These are phyloP conservation scores for Cyprinodon tularosa DNA, from an alignment of 2,113 vertebrate species.

Conservation along the genomic window DNA sequence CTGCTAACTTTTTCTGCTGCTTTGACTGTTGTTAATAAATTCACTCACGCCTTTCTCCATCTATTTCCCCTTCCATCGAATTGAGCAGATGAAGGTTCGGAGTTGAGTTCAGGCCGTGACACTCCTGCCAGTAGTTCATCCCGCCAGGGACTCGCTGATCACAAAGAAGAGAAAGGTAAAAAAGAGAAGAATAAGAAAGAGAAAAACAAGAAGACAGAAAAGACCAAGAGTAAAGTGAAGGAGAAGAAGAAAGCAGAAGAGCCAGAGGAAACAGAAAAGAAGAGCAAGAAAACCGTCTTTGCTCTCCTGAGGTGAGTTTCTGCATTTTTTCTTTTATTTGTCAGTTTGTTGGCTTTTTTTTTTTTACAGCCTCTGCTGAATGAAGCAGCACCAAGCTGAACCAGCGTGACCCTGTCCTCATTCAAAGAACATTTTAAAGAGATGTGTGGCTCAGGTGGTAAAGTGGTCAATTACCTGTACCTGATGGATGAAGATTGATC, in stretches of 20 bases:
- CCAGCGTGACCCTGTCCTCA: not conserved
- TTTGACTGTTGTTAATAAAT: not conserved
- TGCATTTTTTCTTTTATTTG: not conserved
- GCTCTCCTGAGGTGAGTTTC: slow-evolving; percentile 86
- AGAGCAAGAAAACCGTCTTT: slow-evolving; percentile 91
- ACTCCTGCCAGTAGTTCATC: slow-evolving; percentile 83
- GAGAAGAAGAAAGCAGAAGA: slow-evolving; percentile 90
- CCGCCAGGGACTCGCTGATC: slow-evolving; percentile 76
- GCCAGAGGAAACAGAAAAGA: slow-evolving; percentile 87
- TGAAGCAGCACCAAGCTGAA: not conserved
- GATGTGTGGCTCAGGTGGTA: not conserved
- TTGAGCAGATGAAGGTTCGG: slow-evolving; percentile 85
- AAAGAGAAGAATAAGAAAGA: slow-evolving; percentile 83
- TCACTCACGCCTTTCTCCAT: not conserved
- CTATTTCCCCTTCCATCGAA: not conserved
- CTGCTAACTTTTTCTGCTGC: not conserved
- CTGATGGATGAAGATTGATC: not conserved
- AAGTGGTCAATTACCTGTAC: not conserved
- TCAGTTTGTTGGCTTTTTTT: not conserved
- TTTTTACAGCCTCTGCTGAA: not conserved
- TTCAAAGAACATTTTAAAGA: not conserved
- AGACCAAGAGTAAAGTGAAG: slow-evolving; percentile 87
- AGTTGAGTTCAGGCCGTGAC: slow-evolving; percentile 90
- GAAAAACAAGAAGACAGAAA: slow-evolving; percentile 87
- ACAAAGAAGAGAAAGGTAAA: slow-evolving; percentile 71